Base-by-base conservation (phyloP, 1,140 invertebrate genomes). In the Calephelis virginiensis region DNA sequence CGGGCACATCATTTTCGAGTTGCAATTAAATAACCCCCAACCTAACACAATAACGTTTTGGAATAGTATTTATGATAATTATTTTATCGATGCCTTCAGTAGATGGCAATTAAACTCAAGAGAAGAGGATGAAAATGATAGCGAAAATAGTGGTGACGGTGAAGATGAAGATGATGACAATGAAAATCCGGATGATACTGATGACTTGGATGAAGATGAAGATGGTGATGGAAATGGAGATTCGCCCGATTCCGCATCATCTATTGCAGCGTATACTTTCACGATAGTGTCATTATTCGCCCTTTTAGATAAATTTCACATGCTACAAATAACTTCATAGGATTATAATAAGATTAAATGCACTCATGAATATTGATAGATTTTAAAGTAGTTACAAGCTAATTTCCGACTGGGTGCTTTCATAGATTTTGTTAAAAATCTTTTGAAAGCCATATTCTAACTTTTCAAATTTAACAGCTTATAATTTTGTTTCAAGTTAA, bases 41-140 rank as follows among this genome's bases (percentile, higher is more conserved):
- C 63, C 74, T 37, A 64, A 67, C 28, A 77, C 70, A 11, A n/a
- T 86, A 46, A 53, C 43, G 7, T 90, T 88, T 64, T 90, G 87
- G 87, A 74, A 87, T 50, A 47, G 74, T 6, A 82, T 90, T 66
- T 90, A 90, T 68, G 60, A 71, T 13, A 17, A 75, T 8, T 72
- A 85, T 69, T 90, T 83, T 61, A 53, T 80, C 17, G 84, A 88
- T 67, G 87, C 85, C 28, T 49, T 72, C 61, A 76, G 80, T 46
- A 78, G 59, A 59, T 90, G 81, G 79, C 67, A 68, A 1, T 43
- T 86, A 50, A 69, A 17, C 47, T 69, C 73, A 45, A 77, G 70
- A 17, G 47, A 8, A 59, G 72, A 60, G 62, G 59, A 7, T 50
- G 17, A 61, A 73, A 68, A 49, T 43, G 50, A 46, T 53, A 49